Percentiles rank a stretch among this genome's conserved stretches.
phyloP scores from a whole-genome alignment of 2,888 invertebrate species.

The Colostygia pectinataria region DNA sequence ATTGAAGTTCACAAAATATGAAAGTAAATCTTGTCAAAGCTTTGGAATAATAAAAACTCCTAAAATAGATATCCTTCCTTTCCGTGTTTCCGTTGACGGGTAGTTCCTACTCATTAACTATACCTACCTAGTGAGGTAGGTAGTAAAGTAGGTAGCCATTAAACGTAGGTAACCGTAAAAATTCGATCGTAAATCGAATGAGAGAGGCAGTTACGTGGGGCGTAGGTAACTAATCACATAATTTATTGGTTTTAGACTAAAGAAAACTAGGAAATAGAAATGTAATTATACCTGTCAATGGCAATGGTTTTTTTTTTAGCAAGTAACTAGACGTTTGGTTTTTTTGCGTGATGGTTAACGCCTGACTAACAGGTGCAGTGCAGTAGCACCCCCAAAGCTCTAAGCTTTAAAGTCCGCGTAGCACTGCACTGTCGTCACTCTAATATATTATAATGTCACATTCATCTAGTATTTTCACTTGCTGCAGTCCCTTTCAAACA shows the following conservation, averaged over 20 bases:
- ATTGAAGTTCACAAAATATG: constrained; percentile 22
- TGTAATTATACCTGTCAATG: too few relatives aligned
- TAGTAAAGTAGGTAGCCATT: constrained; percentile 22
- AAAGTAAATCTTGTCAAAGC: constrained; percentile 22
- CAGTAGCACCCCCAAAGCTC: too few relatives aligned
- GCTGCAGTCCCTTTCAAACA: too few relatives aligned
- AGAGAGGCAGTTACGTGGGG: constrained; percentile 9
- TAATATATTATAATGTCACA: too few relatives aligned
- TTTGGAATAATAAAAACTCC: constrained; percentile 30
- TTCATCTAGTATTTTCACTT: too few relatives aligned
- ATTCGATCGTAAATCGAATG: constrained; percentile 17
- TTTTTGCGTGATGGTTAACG: too few relatives aligned
- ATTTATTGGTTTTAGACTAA: constrained; percentile 10
- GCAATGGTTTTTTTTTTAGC: too few relatives aligned
- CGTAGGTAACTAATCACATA: constrained; percentile 5
- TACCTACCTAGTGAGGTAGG: constrained; percentile 32
- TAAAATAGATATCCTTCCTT: constrained; percentile 73
- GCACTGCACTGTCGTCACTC: too few relatives aligned
- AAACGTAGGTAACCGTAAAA: constrained; percentile 19
- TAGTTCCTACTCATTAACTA: constrained; percentile 74
- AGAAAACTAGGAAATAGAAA: not conserved
- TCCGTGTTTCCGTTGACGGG: constrained; percentile 60
- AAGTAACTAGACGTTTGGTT: too few relatives aligned
- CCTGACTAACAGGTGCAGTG: too few relatives aligned
- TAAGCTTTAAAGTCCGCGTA: too few relatives aligned